These are phyloP conservation scores for Muscicapa adusta DNA, from an alignment of 2,113 vertebrate genomes.

Conservation along the genomic window DNA sequence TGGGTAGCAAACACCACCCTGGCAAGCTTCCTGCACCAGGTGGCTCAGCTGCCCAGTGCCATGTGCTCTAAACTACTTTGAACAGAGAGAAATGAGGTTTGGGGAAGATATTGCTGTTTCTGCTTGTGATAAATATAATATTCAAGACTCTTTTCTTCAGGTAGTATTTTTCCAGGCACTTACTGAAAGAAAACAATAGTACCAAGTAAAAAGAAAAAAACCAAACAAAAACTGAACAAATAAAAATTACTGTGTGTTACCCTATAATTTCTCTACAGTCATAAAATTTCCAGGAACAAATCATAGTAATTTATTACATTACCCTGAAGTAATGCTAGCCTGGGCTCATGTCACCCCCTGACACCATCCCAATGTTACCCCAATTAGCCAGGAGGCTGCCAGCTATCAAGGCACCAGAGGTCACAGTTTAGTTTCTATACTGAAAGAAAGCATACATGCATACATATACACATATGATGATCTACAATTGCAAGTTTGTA, in stretches of 20 bases:
- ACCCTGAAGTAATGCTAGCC: neutral
- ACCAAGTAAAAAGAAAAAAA: neutral
- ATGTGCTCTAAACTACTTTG: neutral
- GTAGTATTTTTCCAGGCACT: neutral
- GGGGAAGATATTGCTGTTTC: neutral
- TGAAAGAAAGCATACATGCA: neutral
- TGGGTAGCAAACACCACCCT: neutral
- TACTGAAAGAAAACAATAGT: neutral
- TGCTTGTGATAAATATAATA: neutral
- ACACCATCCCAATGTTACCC: neutral
- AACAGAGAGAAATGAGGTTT: neutral
- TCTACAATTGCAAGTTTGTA: neutral
- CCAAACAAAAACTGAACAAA: neutral
- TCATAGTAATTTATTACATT: neutral
- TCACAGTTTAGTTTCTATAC: neutral
- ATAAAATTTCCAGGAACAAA: neutral
- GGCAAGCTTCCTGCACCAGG: rapidly evolving
- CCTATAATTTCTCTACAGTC: neutral
- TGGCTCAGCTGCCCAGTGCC: neutral
- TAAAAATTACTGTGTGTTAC: rapidly evolving
- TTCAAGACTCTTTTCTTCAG: neutral
- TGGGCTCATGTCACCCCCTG: neutral
- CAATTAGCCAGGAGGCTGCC: rapidly evolving
- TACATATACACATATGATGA: too few relatives aligned
- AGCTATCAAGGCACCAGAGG: neutral